phyloP scores from a whole-genome alignment of 2,888 invertebrate genomes.

The Orthosia gothica region DNA sequence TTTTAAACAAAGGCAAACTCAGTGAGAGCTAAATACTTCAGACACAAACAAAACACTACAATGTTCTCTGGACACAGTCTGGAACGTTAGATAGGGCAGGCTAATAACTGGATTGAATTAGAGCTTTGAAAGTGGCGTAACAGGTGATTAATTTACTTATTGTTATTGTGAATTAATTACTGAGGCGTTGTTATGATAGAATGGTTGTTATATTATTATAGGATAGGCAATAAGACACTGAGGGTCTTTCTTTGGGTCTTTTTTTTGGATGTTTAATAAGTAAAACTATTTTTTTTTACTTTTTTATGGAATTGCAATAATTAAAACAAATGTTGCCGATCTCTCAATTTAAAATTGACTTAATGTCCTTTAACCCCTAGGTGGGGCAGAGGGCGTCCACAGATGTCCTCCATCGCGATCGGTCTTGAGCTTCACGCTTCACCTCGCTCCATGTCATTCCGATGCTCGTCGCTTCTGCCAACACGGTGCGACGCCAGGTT shows the following conservation, averaged over 20 bases:
- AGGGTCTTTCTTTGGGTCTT: not conserved
- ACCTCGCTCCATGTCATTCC: too few species aligned
- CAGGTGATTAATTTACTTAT: slow-evolving; percentile 38
- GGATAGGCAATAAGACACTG: not conserved
- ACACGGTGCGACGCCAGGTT: too few species aligned
- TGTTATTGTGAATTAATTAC: slow-evolving; percentile 45
- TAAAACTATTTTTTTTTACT: not conserved
- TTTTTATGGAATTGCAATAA: too few species aligned
- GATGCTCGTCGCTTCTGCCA: too few species aligned
- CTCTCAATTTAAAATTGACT: too few species aligned
- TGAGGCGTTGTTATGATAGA: slow-evolving; percentile 17
- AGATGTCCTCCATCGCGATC: too few species aligned
- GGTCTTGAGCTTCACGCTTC: too few species aligned
- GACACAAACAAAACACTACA: slow-evolving; percentile 38
- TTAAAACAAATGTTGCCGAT: too few species aligned
- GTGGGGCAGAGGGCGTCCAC: too few species aligned
- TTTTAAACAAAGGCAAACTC: slow-evolving; percentile 32
- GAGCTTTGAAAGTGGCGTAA: slow-evolving; percentile 11
- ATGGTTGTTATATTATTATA: not conserved
- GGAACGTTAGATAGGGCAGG: slow-evolving; percentile 26
- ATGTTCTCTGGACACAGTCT: not conserved
- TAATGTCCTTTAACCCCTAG: too few species aligned
- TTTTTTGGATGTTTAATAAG: too few species aligned
- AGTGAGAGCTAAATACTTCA: slow-evolving; percentile 42
- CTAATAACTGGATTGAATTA: slow-evolving; percentile 22